Evolutionary conservation across 2,113 vertebrate genomes (phyloP).

Genomic region (Tichodroma muraria): DNA sequence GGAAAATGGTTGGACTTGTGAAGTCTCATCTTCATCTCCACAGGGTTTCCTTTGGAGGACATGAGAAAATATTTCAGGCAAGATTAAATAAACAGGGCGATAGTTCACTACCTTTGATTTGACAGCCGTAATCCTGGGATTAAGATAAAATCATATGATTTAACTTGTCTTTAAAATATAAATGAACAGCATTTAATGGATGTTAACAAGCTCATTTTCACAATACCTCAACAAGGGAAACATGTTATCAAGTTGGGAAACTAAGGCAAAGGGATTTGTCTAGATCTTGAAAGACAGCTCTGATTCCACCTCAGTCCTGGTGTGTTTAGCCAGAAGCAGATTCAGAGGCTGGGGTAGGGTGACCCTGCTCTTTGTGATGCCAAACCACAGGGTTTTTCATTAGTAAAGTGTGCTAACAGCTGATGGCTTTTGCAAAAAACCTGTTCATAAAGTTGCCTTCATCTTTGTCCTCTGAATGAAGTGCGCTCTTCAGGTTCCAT

Average conservation of each 20-base stretch:
- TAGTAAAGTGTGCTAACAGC: not conserved
- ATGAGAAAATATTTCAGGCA: not conserved
- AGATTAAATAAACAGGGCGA: not conserved
- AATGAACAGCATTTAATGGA: not conserved
- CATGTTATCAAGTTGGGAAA: not conserved
- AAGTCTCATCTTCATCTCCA: not conserved
- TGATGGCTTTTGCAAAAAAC: not conserved
- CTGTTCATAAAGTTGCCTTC: not conserved
- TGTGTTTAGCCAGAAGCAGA: not conserved
- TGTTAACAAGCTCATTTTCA: not conserved
- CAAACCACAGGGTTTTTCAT: not conserved
- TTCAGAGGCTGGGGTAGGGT: not conserved
- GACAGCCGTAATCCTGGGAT: not conserved
- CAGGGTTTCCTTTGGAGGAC: not conserved
- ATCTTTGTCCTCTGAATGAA: not conserved
- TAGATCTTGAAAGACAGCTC: not conserved
- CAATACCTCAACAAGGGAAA: not conserved
- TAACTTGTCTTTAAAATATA: not conserved
- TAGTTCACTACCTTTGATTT: not conserved
- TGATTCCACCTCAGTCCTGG: not conserved
- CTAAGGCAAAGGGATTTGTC: not conserved
- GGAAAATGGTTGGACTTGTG: not conserved
- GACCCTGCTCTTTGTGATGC: not conserved
- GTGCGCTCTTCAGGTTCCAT: not conserved
- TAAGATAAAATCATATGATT: not conserved